These are phyloP conservation scores for Centrocercus urophasianus DNA, from an alignment of 2,113 vertebrate species.

Conservation along the genomic window DNA sequence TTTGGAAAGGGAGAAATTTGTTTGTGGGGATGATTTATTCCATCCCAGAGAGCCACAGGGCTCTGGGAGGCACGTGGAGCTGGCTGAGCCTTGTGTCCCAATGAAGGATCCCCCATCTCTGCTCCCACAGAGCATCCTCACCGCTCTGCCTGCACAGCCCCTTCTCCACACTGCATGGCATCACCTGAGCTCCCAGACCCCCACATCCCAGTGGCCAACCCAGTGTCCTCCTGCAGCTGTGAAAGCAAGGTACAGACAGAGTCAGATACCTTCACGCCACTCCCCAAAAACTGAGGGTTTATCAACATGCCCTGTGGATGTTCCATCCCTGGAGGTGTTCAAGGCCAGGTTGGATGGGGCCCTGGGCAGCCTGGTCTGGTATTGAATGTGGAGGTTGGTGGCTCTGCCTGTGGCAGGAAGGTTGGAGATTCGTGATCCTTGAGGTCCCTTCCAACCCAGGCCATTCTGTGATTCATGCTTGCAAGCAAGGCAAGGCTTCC, in stretches of 20 bases:
- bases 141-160: rapidly evolving
- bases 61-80: rapidly evolving
- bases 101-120: background rate
- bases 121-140: background rate
- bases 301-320: rapidly evolving
- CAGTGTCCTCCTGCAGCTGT: background rate
- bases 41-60: background rate
- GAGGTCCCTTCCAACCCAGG: too few relatives aligned
- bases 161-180: background rate
- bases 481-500: background rate
- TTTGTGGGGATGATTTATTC: background rate
- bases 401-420: too few relatives aligned
- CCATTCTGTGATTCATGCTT: too few relatives aligned
- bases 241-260: background rate
- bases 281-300: background rate
- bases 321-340: too few relatives aligned
- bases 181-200: background rate
- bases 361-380: too few relatives aligned
- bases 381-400: too few relatives aligned
- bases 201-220: background rate
- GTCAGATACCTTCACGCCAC: too few relatives aligned
- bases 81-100: background rate
- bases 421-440: too few relatives aligned
- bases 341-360: too few relatives aligned
- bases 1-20: constrained; percentile 7